Percentiles rank a stretch among this genome's conserved stretches.
Conservation (phyloP, 2,113 vertebrate genomes). For the Eptesicus fuscus region DNA sequence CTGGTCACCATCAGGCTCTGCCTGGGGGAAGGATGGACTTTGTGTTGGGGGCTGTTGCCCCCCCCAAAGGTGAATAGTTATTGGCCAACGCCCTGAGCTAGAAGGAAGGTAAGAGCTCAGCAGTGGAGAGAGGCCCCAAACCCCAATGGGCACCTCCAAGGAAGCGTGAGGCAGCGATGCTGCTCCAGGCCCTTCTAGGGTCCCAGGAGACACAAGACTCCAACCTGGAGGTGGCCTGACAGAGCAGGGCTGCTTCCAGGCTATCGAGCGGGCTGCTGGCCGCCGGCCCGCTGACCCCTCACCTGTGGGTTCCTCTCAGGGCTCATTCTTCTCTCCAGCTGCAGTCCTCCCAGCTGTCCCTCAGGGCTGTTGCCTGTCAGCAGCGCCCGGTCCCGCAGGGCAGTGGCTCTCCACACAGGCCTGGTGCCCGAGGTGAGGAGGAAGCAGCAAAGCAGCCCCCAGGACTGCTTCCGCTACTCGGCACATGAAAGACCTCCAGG, state of each 20-base stretch:
- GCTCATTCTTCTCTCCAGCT: background rate
- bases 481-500: background rate
- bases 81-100: background rate
- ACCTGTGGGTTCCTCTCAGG: background rate
- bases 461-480: background rate
- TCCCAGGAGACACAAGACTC: background rate
- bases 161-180: background rate
- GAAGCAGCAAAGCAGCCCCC: background rate
- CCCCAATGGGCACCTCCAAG: background rate
- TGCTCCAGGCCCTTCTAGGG: background rate
- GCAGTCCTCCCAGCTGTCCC: background rate
- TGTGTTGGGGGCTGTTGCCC: background rate
- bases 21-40: background rate
- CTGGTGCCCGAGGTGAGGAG: background rate
- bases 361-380: background rate
- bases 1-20: background rate
- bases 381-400: background rate
- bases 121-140: background rate
- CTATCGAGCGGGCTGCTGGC: background rate
- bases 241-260: background rate
- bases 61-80: background rate
- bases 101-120: background rate
- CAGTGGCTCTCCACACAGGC: background rate
- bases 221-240: background rate
- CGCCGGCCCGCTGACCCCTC: background rate